Conservation (phyloP, 2,888 invertebrate species). For the Ophraella communa region DNA sequence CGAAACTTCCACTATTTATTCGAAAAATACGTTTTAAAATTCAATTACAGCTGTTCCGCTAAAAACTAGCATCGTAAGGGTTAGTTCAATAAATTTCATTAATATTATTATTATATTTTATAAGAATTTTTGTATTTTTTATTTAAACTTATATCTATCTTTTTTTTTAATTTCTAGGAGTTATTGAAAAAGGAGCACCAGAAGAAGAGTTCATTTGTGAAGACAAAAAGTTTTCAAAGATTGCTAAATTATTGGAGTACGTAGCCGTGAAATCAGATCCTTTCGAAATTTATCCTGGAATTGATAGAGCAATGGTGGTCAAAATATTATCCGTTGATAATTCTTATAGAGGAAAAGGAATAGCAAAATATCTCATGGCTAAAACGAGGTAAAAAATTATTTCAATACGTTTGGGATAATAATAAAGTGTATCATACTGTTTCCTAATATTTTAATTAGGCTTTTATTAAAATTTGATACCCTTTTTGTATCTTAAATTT, state of each 20-base stretch:
- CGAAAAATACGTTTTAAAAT: too few relatives aligned
- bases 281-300: constrained; percentile 65
- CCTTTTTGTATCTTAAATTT: too few relatives aligned
- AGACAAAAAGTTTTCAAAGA: constrained; percentile 71
- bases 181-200: constrained; percentile 38
- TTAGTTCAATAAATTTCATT: too few relatives aligned
- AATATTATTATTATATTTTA: background rate
- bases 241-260: constrained; percentile 66
- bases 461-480: too few relatives aligned
- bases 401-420: background rate
- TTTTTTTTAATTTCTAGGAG: constrained; percentile 9
- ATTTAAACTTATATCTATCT: too few relatives aligned
- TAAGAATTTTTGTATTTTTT: background rate
- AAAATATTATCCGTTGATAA: constrained; percentile 73
- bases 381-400: constrained; percentile 66
- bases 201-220: constrained; percentile 47
- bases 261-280: constrained; percentile 66
- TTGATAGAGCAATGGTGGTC: constrained; percentile 66
- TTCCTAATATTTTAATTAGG: too few relatives aligned
- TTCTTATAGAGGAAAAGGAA: constrained; percentile 70
- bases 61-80: too few relatives aligned
- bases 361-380: constrained; percentile 69
- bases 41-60: too few relatives aligned
- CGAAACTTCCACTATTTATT: too few relatives aligned
- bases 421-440: background rate